Base-by-base conservation (phyloP, 2,797 vertebrate genomes). In the Coendou prehensilis region DNA sequence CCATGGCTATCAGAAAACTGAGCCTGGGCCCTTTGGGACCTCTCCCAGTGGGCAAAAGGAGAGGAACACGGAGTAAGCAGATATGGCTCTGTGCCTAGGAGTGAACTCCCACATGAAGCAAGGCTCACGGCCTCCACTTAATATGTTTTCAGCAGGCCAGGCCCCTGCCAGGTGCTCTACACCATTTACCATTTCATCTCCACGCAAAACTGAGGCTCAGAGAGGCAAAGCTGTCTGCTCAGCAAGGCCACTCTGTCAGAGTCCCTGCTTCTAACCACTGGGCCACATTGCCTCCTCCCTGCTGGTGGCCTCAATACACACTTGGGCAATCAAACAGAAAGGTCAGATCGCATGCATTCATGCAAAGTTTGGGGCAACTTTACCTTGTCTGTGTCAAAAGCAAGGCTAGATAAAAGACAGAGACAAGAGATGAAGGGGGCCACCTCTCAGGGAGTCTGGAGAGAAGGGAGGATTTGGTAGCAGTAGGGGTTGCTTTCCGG, bases 221-320 rank as follows among this genome's bases (percentile, higher is more conserved):
- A 41, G 45, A 37, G 37, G 8, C 26, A 0, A 17, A 37, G 47
- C 28, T 7, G 0, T 28, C 71, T 33, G 45, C 22, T 79, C 45
- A 41, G 64, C 50, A 18, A 69, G 78, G 52, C 56, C 0, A 2
- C 45, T 9, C 17, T 5, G 17, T 28, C 59, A 50, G 84, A 26
- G 57, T 82, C 59, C 81, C 33, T 0, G 5, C 22, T 30, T 33
- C 83, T 79, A 5, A 79, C 76, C 30, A 5, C 7, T 7, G 22
- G 26, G 28, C 6, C 1, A 2, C 23, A 33, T 57, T 67, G 41
- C 30, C 45, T 83, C 63, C 45, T 41, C 20, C 1, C 26, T 33
- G 22, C 2, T 4, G 33, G 33, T 7, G 30, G 30, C 54, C 30
- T 45, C 0, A 0, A 23, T 33, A 9, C 7, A 52, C 67, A 18